Evolutionary conservation across 2,113 vertebrate genomes (phyloP).

Genomic region (Raja brachyura): DNA sequence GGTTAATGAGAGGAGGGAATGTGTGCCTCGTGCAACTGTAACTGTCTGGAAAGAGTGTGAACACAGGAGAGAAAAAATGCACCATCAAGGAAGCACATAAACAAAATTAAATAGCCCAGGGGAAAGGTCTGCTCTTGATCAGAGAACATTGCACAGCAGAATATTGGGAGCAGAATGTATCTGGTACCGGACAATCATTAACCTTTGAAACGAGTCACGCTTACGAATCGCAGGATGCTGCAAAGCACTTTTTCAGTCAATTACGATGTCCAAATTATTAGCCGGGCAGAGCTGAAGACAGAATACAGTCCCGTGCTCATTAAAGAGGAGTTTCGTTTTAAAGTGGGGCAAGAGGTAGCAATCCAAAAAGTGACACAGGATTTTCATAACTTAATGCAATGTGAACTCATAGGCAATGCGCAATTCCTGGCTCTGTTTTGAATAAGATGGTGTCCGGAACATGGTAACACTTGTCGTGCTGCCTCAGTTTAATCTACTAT

Average conservation of each 20-base stretch:
- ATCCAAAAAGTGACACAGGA: background rate
- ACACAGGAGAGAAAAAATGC: conserved; percentile 17
- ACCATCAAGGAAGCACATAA: background rate
- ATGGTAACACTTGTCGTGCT: no score
- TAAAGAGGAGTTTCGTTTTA: background rate
- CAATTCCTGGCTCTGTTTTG: background rate
- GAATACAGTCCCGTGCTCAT: background rate
- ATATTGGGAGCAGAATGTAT: background rate
- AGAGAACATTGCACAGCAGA: background rate
- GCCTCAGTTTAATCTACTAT: no score
- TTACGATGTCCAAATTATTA: no score
- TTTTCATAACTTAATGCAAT: background rate
- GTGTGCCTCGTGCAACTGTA: background rate
- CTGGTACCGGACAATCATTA: background rate
- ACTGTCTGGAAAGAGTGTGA: background rate
- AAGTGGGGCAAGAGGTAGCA: background rate
- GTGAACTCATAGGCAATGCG: background rate
- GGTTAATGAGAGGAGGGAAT: background rate
- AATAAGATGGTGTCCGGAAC: no score
- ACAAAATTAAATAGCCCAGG: background rate
- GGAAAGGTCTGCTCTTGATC: background rate
- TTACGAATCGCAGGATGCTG: background rate
- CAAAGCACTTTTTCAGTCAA: background rate
- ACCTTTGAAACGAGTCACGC: background rate
- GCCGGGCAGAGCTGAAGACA: background rate